phyloP scores from a whole-genome alignment of 1,140 invertebrate species.

The Drosophila kikkawai region DNA sequence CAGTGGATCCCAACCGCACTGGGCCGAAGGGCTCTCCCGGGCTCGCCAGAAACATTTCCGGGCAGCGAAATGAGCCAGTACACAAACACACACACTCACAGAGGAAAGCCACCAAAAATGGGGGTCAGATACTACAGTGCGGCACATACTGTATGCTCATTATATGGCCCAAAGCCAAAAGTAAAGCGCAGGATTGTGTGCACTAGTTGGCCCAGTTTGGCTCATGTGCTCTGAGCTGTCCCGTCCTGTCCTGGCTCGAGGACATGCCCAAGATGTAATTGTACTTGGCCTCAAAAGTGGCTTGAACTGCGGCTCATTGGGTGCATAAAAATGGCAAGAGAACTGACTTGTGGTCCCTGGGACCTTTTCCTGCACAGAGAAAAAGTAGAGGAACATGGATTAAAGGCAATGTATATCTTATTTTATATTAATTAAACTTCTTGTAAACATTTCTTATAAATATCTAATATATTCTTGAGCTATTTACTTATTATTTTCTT shows the following conservation, averaged over 20 bases:
- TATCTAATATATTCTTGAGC: no score
- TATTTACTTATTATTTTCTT: neutral
- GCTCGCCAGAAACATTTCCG: slow-evolving; percentile 38
- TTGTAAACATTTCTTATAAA: neutral
- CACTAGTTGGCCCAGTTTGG: slow-evolving; percentile 15
- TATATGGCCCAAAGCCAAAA: slow-evolving; percentile 38
- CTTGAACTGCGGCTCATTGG: slow-evolving; percentile 9
- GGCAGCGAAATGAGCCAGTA: slow-evolving; percentile 33
- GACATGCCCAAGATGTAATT: slow-evolving; percentile 44
- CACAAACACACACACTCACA: slow-evolving; percentile 1
- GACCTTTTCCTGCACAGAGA: neutral
- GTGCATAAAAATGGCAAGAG: slow-evolving; percentile 8
- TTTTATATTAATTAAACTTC: no score
- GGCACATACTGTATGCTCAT: slow-evolving; percentile 37
- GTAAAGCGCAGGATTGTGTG: slow-evolving; percentile 11
- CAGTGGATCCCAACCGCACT: slow-evolving; percentile 20
- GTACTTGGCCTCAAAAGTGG: slow-evolving; percentile 38
- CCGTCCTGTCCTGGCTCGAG: slow-evolving; percentile 18
- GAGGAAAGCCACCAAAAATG: neutral
- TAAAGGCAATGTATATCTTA: no score
- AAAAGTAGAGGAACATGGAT: neutral
- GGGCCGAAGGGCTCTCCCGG: slow-evolving; percentile 30
- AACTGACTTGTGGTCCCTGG: neutral
- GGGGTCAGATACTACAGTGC: slow-evolving; percentile 7
- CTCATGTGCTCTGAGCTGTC: slow-evolving; percentile 1